phyloP scores from a whole-genome alignment of 2,797 vertebrate species.

The Onychomys leucogaster region DNA sequence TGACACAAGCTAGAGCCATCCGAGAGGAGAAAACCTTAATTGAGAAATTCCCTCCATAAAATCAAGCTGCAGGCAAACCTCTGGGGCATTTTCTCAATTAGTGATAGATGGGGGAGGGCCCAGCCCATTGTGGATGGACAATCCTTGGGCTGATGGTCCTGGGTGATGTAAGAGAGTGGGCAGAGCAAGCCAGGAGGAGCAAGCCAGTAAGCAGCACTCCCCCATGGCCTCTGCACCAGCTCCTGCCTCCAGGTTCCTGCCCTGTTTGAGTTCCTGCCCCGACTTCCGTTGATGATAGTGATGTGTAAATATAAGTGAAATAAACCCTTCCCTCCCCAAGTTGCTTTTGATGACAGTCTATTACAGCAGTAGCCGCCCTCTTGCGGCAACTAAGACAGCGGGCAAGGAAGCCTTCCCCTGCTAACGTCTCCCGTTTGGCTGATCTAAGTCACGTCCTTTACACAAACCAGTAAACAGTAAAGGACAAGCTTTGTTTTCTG shows the following conservation, averaged over 20 bases:
- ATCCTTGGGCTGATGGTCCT: background rate
- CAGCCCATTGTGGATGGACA: background rate
- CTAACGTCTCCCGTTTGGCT: background rate
- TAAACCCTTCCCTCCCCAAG: background rate
- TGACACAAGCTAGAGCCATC: background rate
- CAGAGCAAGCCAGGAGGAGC: background rate
- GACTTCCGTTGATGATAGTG: no score
- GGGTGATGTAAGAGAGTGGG: background rate
- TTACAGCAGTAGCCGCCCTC: background rate
- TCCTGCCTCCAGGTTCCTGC: background rate
- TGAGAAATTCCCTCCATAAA: background rate
- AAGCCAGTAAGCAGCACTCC: background rate
- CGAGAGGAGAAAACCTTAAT: background rate
- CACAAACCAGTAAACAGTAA: background rate
- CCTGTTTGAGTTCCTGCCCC: background rate
- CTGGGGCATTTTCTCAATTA: background rate
- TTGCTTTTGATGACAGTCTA: background rate
- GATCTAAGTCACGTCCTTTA: background rate
- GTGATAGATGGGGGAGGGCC: background rate
- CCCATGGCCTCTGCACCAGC: background rate
- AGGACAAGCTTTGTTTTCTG: no score
- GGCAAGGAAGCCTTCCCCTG: background rate
- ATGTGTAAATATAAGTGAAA: background rate
- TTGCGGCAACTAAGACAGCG: background rate
- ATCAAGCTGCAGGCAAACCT: background rate